Percentiles rank a stretch among this genome's conserved stretches.
phyloP scores from a whole-genome alignment of 2,888 invertebrate genomes.

The Sesamia inferens region DNA sequence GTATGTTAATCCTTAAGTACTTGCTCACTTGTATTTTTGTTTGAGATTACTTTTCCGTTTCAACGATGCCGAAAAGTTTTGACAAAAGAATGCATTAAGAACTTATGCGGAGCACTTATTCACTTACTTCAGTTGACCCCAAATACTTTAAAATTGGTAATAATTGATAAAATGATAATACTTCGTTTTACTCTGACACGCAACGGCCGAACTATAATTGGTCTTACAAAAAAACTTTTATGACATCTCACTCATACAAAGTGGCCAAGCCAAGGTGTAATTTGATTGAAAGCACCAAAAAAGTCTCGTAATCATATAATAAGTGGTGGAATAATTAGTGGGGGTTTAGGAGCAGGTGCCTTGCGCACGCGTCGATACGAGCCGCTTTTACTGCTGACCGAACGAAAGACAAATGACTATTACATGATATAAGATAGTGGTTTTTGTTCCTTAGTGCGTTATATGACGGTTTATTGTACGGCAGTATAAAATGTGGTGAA shows the following conservation, averaged over 20 bases:
- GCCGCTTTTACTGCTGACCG: slow-evolving; percentile 67
- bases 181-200: slow-evolving; percentile 83
- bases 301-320: slow-evolving; percentile 89
- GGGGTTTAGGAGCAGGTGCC: slow-evolving; percentile 87
- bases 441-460: slow-evolving; percentile 52
- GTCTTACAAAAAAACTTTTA: slow-evolving; percentile 79
- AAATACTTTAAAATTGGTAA: slow-evolving; percentile 58
- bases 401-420: slow-evolving; percentile 77
- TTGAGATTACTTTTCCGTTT: slow-evolving; percentile 10
- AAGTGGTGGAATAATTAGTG: slow-evolving; percentile 89
- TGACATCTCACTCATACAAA: slow-evolving; percentile 89
- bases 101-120: slow-evolving; percentile 21
- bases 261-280: slow-evolving; percentile 88
- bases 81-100: slow-evolving; percentile 19
- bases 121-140: slow-evolving; percentile 42
- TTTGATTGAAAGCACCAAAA: slow-evolving; percentile 90
- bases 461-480: slow-evolving; percentile 38
- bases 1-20: slow-evolving; percentile 48
- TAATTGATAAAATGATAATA: slow-evolving; percentile 74
- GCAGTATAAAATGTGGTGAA: slow-evolving; percentile 56
- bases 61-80: not conserved
- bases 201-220: slow-evolving; percentile 75
- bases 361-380: slow-evolving; percentile 66
- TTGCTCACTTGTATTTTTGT: slow-evolving; percentile 25
- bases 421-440: slow-evolving; percentile 61